phyloP scores from a whole-genome alignment of 2,113 vertebrate species.

The Mustela lutreola region DNA sequence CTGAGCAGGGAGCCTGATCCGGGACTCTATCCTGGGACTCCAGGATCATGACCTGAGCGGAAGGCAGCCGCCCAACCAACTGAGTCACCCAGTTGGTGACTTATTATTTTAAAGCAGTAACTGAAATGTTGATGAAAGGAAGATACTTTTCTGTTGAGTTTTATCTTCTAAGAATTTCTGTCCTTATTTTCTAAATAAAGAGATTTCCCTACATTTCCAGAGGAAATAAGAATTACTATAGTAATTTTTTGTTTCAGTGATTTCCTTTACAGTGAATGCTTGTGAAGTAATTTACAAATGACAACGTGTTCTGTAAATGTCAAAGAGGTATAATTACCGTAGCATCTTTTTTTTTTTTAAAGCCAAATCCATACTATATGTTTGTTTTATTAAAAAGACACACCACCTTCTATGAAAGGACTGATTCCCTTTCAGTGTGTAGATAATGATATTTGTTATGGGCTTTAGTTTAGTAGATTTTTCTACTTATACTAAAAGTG shows the following conservation, averaged over 20 bases:
- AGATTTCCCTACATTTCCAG: conserved; percentile 18
- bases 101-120: neutral
- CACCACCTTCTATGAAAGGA: neutral
- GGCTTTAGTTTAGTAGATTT: neutral
- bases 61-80: no score
- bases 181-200: conserved; percentile 2
- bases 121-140: neutral
- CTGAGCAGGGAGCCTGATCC: no score
- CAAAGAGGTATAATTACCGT: conserved; percentile 55
- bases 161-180: neutral
- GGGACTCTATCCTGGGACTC: no score
- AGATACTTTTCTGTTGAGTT: neutral
- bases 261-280: conserved; percentile 55
- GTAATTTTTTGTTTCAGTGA: conserved; percentile 49
- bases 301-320: conserved; percentile 64
- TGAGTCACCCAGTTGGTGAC: no score
- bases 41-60: no score
- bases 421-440: neutral
- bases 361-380: conserved; percentile 1
- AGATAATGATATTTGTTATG: neutral
- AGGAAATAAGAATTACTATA: neutral
- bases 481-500: neutral
- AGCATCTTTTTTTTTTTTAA: conserved; percentile 41
- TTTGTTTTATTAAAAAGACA: conserved; percentile 62
- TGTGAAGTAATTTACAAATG: conserved; percentile 68